A percentile compares a stretch with the other conserved stretches of the same genome.
These are phyloP conservation scores for Epirrita christyi DNA, from an alignment of 2,888 invertebrate genomes.

Conservation along the genomic window DNA sequence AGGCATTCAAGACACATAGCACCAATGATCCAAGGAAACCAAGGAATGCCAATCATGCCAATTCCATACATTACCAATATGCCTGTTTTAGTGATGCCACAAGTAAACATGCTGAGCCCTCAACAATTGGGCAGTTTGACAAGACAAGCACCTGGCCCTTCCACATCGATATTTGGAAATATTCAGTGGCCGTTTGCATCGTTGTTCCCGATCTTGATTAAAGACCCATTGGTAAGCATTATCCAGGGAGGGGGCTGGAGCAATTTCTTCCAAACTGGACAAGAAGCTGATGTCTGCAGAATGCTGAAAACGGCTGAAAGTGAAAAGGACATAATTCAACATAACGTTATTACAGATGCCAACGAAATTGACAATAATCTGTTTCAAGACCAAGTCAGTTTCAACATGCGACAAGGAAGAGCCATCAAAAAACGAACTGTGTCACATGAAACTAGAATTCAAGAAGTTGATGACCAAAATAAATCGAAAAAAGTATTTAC, in stretches of 20 bases:
- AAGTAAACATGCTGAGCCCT: constrained; percentile 42
- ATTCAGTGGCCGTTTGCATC: constrained; percentile 77
- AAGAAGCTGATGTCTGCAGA: constrained; percentile 81
- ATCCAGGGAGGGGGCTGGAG: constrained; percentile 79
- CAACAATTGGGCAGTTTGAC: constrained; percentile 44
- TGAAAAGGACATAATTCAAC: constrained; percentile 21
- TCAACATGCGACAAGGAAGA: constrained; percentile 56
- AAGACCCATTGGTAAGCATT: constrained; percentile 82
- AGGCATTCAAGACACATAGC: constrained; percentile 50
- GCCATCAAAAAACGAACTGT: constrained; percentile 67
- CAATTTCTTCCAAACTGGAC: constrained; percentile 85
- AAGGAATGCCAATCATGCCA: constrained; percentile 40
- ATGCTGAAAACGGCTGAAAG: constrained; percentile 58
- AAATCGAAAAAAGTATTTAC: constrained; percentile 58
- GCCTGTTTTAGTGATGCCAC: constrained; percentile 64
- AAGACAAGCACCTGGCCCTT: constrained; percentile 54
- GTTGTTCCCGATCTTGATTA: constrained; percentile 83
- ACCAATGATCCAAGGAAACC: constrained; percentile 37
- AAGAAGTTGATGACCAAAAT: constrained; percentile 50
- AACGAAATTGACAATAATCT: constrained; percentile 11
- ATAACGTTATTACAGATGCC: constrained; percentile 24
- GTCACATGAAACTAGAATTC: constrained; percentile 44
- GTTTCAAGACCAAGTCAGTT: constrained; percentile 28
- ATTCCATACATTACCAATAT: constrained; percentile 63
- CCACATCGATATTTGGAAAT: constrained; percentile 42